Evolutionary conservation across 2,113 vertebrate genomes (phyloP).

Genomic region (Ascaphus truei): DNA sequence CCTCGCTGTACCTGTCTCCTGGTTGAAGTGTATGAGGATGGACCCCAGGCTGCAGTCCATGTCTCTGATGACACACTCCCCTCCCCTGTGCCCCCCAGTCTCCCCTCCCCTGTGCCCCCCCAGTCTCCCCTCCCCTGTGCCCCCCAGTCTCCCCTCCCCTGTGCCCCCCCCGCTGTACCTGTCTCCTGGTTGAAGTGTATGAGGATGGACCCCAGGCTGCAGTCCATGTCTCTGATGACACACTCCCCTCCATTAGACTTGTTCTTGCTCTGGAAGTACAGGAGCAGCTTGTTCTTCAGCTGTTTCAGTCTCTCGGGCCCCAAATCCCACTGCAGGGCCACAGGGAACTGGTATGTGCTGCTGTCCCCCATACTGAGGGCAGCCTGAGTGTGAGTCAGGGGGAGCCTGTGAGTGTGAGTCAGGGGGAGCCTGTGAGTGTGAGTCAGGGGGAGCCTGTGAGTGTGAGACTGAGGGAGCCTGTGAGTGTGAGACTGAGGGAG

Average conservation of each 20-base stretch:
- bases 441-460: no score
- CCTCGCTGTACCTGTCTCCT: neutral
- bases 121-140: neutral
- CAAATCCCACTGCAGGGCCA: conserved; percentile 51
- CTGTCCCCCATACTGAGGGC: conserved; percentile 6
- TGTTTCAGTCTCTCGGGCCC: conserved; percentile 24
- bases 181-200: conserved; percentile 54
- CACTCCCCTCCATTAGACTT: conserved; percentile 64
- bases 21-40: neutral
- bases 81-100: neutral
- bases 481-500: no score
- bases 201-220: conserved; percentile 27
- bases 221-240: conserved; percentile 38
- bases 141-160: neutral
- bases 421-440: no score
- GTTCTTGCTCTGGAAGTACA: conserved; percentile 66
- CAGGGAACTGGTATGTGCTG: conserved; percentile 11
- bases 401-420: no score
- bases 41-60: neutral
- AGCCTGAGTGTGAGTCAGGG: no score
- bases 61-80: no score
- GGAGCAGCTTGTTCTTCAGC: conserved; percentile 52
- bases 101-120: neutral
- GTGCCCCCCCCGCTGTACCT: conserved; percentile 40
- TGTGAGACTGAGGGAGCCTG: no score